phyloP scores from a whole-genome alignment of 2,797 vertebrate genomes.

The Acanthopagrus latus region DNA sequence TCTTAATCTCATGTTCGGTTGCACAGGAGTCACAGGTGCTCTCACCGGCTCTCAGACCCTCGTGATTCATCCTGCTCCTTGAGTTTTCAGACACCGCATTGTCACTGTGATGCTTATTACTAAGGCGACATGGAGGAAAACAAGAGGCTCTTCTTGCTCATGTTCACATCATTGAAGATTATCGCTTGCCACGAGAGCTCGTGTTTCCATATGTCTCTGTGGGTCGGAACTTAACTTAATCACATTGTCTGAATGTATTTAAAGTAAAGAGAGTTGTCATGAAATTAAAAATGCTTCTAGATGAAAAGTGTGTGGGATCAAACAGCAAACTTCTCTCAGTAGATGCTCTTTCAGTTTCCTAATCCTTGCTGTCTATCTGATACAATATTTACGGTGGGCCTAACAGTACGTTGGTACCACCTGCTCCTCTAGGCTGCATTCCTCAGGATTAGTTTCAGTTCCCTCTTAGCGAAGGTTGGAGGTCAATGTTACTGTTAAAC shows the following conservation, averaged over 20 bases:
- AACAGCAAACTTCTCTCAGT: neutral
- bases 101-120: conserved; percentile 26
- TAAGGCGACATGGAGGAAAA: neutral
- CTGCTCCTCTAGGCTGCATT: conserved; percentile 62
- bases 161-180: conserved; percentile 3
- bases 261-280: neutral
- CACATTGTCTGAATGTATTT: conserved; percentile 1
- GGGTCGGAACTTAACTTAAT: neutral
- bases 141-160: conserved; percentile 4
- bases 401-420: conserved; percentile 59
- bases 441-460: conserved; percentile 69
- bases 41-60: neutral
- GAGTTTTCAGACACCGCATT: conserved; percentile 6
- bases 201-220: neutral
- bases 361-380: conserved; percentile 24
- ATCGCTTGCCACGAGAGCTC: neutral
- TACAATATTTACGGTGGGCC: conserved; percentile 60
- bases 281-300: neutral
- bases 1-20: neutral
- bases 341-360: neutral
- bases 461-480: conserved; percentile 51
- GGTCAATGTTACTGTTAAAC: conserved; percentile 55
- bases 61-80: neutral
- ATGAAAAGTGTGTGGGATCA: neutral
- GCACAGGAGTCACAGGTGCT: neutral